Evolutionary conservation across 2,888 invertebrate genomes (phyloP).

Genomic region (Axea sp.): DNA sequence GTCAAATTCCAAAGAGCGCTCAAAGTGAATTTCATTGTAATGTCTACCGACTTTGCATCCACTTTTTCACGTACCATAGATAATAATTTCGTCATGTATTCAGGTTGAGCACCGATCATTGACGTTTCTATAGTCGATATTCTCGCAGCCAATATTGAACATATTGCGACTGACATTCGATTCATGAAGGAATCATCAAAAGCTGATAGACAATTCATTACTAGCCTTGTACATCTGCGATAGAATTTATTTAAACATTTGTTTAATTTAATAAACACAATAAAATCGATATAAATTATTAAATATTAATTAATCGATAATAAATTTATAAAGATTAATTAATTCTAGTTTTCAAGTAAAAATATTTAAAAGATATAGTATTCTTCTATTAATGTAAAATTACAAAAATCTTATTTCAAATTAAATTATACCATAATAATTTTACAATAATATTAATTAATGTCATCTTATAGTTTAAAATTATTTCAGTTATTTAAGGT

Average conservation of each 20-base stretch:
- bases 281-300: too few species aligned
- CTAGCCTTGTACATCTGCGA: conserved; percentile 84
- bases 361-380: too few species aligned
- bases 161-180: conserved; percentile 89
- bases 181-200: conserved; percentile 86
- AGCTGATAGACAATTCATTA: conserved; percentile 85
- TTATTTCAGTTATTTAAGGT: too few species aligned
- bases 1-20: conserved; percentile 90
- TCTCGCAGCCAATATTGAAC: conserved; percentile 84
- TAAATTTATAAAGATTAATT: too few species aligned
- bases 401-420: too few species aligned
- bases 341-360: too few species aligned
- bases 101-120: conserved; percentile 83
- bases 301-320: too few species aligned
- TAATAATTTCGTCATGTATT: conserved; percentile 85
- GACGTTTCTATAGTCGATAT: conserved; percentile 86
- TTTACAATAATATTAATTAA: too few species aligned
- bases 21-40: conserved; percentile 87
- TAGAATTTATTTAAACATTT: conserved; percentile 7
- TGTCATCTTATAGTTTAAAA: too few species aligned
- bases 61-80: conserved; percentile 83
- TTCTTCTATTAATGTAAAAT: too few species aligned
- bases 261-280: neutral
- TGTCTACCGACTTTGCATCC: conserved; percentile 81
- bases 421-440: too few species aligned